A percentile compares a stretch with the other conserved stretches of the same genome.
Conservation (phyloP, 2,888 invertebrate species). For the Macrophya alboannulata region DNA sequence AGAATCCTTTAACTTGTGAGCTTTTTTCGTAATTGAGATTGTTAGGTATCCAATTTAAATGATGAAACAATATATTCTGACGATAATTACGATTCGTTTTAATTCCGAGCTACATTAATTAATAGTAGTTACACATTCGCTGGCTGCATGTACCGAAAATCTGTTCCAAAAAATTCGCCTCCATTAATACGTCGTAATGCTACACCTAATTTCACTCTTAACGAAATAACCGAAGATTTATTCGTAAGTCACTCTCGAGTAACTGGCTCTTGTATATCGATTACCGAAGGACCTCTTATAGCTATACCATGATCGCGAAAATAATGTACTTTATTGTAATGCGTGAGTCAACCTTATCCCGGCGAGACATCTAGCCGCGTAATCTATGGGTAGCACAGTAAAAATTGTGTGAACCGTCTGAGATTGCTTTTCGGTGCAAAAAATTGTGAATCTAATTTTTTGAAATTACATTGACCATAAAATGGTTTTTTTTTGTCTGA, state of each 20-base stretch:
- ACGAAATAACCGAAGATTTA: no score
- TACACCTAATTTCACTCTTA: neutral
- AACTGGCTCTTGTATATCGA: neutral
- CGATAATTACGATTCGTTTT: neutral
- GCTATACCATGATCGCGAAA: neutral
- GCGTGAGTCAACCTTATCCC: neutral
- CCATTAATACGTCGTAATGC: neutral
- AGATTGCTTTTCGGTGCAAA: neutral
- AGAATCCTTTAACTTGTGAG: neutral
- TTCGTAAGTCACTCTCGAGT: neutral
- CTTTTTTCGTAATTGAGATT: neutral
- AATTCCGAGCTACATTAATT: neutral
- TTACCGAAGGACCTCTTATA: neutral
- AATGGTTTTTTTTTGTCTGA: neutral
- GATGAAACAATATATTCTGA: neutral
- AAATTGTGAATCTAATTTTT: neutral
- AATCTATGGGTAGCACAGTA: neutral
- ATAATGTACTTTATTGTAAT: slow-evolving; percentile 25
- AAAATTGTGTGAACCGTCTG: neutral
- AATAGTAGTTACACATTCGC: neutral
- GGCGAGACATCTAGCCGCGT: slow-evolving; percentile 7
- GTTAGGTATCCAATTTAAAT: neutral
- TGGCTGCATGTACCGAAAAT: neutral
- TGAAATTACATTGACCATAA: neutral
- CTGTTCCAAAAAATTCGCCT: neutral